Evolutionary conservation across 2,888 invertebrate genomes (phyloP), one percentile per base, ranked within the genome.

Genomic region (Trissolcus brochymenae): DNA sequence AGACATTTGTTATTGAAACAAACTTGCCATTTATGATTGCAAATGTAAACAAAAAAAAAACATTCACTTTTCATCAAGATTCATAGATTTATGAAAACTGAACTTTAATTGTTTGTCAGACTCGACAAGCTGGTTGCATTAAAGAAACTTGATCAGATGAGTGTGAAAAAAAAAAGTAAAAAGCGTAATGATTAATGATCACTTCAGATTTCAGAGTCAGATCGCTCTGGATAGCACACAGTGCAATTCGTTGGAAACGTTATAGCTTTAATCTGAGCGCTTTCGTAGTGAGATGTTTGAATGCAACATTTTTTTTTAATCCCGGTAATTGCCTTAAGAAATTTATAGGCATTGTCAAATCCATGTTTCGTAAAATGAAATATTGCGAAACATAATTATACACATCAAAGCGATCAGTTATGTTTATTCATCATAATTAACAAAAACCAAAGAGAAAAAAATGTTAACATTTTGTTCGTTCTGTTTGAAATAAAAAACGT

Each of bases 61-160:
- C 11, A n/a, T n/a, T n/a, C n/a, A 29, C 29, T 29, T 35, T 9
- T 35, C 35, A 35, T 9, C 35, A 35, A 35, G 35, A 1, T 35
- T 9, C 0, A 35, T 11, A 35, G 9, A 9, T 35, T 35, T 56
- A 53, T 53, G 62, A 41, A 68, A 35, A 68, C 64, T 62, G 14
- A 17, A 50, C 53, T 68, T 75, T 67, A 75, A 75, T 64, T 68
- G 64, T 64, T 75, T 40, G 56, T 40, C 50, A 17, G 16, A 35
- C 35, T 35, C 35, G 35, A 35, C 35, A 35, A 35, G 35, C 7
- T 35, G 35, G 35, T 29, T 17, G 50, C 17, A 16, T 14, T 43
- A 16, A 74, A 74, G 61, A 67, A 74, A 74, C 40, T 74, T 64
- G 41, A 74, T 64, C 57, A 57, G 59, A 68, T 68, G 64, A 68